Percentiles rank a stretch among this genome's conserved stretches.
These are phyloP conservation scores for Drosophila serrata DNA, from an alignment of 1,140 invertebrate species.

Conservation along the genomic window DNA sequence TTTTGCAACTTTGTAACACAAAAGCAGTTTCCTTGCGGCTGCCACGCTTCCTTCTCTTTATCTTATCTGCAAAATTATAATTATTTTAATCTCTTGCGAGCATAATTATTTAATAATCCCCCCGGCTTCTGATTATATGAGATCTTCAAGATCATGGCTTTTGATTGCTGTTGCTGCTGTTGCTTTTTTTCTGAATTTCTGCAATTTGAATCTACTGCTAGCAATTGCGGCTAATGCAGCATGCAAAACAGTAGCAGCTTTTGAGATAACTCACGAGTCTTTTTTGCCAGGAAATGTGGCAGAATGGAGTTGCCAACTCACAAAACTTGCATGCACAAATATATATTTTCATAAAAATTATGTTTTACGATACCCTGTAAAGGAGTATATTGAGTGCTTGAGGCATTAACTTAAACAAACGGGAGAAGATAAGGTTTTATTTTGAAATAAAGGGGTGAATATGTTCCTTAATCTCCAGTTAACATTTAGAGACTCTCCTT, in stretches of 20 bases:
- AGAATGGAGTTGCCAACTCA: slow-evolving; percentile 22
- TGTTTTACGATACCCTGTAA: slow-evolving; percentile 10
- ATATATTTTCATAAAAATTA: slow-evolving; percentile 73
- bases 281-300: slow-evolving; percentile 38
- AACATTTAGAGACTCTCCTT: fast-evolving
- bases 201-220: slow-evolving; percentile 39
- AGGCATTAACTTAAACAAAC: too few relatives aligned
- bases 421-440: background rate
- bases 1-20: slow-evolving; percentile 7
- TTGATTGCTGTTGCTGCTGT: slow-evolving; percentile 17
- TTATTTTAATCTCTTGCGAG: slow-evolving; percentile 33
- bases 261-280: slow-evolving; percentile 54
- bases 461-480: background rate
- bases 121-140: slow-evolving; percentile 15
- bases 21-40: background rate
- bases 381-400: background rate
- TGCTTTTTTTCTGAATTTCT: slow-evolving; percentile 26
- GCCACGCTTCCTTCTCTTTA: slow-evolving; percentile 2
- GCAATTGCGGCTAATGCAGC: slow-evolving; percentile 36
- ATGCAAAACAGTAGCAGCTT: slow-evolving; percentile 44
- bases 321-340: slow-evolving; percentile 51
- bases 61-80: slow-evolving; percentile 9
- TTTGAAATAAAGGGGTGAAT: background rate
- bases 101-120: slow-evolving; percentile 45
- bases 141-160: slow-evolving; percentile 27